Percentiles rank a stretch among this genome's conserved stretches.
Evolutionary conservation across 2,797 vertebrate genomes (phyloP).

Genomic region (Erethizon dorsatum): DNA sequence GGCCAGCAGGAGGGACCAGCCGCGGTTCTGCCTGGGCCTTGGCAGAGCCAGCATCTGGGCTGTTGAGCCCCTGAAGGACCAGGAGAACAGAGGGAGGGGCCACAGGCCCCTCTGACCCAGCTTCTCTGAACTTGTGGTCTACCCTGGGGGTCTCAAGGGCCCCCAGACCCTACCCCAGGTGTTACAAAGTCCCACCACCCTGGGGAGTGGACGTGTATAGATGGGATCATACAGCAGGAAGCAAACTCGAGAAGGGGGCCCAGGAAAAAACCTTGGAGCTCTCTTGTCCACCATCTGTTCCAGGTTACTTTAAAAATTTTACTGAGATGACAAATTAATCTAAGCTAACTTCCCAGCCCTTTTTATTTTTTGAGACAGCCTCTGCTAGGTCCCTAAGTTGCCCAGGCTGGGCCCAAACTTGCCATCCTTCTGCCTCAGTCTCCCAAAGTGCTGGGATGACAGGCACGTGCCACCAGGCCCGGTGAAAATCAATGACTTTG

Average conservation of each 20-base stretch:
- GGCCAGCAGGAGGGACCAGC: not conserved
- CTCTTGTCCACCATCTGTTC: not conserved
- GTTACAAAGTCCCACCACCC: fast-evolving
- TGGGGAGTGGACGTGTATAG: fast-evolving
- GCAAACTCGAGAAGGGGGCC: not conserved
- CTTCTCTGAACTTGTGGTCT: constrained; percentile 65
- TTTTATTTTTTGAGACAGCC: not conserved
- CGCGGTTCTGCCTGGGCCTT: constrained; percentile 43
- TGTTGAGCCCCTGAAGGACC: constrained; percentile 65
- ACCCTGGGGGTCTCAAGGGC: not conserved
- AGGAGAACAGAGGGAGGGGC: constrained; percentile 71
- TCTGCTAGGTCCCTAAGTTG: not conserved
- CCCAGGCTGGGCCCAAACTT: not conserved
- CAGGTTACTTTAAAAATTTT: not conserved
- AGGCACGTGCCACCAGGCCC: not conserved
- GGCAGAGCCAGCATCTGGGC: constrained; percentile 50
- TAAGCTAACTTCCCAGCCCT: not conserved
- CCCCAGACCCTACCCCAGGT: not conserved
- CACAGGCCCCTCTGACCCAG: constrained; percentile 65
- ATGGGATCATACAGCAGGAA: fast-evolving
- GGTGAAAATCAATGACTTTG: not conserved
- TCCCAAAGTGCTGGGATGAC: not conserved
- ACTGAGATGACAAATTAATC: not conserved
- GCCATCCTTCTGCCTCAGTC: not conserved
- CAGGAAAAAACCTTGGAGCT: not conserved